Percentiles rank a stretch among this genome's conserved stretches.
Conservation (phyloP, 2,113 vertebrate genomes). For the Smithornis capensis region DNA sequence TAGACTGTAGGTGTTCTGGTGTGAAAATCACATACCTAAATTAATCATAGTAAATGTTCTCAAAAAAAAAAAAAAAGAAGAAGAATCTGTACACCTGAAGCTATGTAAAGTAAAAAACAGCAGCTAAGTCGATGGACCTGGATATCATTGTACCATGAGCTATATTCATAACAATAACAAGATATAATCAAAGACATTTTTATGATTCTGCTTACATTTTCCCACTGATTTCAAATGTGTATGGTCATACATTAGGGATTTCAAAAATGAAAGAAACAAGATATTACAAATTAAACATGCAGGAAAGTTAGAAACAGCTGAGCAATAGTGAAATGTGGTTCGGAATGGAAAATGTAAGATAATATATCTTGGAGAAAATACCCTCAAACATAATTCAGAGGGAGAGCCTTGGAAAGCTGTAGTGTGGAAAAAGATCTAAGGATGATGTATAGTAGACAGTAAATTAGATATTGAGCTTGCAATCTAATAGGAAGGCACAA, state of each 20-base stretch:
- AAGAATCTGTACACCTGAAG: neutral
- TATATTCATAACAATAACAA: neutral
- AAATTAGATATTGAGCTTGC: slow-evolving; percentile 26
- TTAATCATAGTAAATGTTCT: neutral
- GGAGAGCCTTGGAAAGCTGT: neutral
- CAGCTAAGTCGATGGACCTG: neutral
- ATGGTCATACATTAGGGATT: neutral
- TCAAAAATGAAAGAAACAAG: neutral
- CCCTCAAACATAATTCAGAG: neutral
- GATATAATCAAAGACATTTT: neutral
- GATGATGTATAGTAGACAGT: slow-evolving; percentile 9
- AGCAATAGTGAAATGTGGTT: neutral
- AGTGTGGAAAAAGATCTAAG: neutral
- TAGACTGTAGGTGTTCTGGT: neutral
- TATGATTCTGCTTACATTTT: neutral
- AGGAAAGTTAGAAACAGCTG: neutral
- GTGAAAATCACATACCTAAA: neutral
- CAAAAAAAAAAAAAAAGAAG: neutral
- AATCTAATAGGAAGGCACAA: neutral
- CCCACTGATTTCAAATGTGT: neutral
- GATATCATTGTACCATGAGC: neutral
- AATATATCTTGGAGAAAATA: neutral
- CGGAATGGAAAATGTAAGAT: neutral
- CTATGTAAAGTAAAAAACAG: neutral
- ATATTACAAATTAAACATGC: neutral